These are phyloP conservation scores for Nephrotoma appendiculata DNA, from an alignment of 2,888 invertebrate species.

Conservation along the genomic window DNA sequence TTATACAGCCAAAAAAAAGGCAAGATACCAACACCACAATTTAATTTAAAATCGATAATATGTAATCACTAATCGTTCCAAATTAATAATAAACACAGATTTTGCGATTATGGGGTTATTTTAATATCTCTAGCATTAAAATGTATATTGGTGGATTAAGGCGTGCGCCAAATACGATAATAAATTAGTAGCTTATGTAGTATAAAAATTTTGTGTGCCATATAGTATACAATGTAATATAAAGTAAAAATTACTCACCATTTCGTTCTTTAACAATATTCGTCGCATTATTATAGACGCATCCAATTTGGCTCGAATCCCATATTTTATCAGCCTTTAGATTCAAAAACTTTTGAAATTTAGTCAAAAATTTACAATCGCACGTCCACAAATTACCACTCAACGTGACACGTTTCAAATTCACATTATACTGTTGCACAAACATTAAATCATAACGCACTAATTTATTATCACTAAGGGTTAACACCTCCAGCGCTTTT, in stretches of 20 bases:
- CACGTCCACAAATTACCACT: conserved; percentile 83
- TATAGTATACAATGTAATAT: conserved; percentile 54
- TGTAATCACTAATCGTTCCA: neutral
- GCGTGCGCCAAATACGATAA: neutral
- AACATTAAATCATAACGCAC: conserved; percentile 27
- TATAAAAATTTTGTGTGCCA: conserved; percentile 36
- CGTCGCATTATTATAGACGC: conserved; percentile 58
- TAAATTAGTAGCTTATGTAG: conserved; percentile 24
- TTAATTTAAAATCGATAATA: neutral
- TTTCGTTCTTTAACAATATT: conserved; percentile 66
- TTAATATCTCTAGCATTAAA: neutral
- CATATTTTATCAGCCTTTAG: conserved; percentile 65
- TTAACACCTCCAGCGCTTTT: conserved; percentile 68
- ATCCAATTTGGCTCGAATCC: conserved; percentile 61
- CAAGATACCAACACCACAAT: neutral
- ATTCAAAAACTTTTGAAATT: conserved; percentile 66
- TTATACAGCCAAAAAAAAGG: neutral
- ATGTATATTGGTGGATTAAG: neutral
- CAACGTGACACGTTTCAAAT: conserved; percentile 72
- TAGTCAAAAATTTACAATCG: conserved; percentile 70
- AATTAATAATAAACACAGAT: neutral
- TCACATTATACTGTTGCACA: conserved; percentile 42
- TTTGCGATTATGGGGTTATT: neutral
- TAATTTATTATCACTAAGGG: conserved; percentile 72
- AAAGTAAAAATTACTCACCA: conserved; percentile 37